phyloP scores from a whole-genome alignment of 2,888 invertebrate species.

The Tortricodes alternella region DNA sequence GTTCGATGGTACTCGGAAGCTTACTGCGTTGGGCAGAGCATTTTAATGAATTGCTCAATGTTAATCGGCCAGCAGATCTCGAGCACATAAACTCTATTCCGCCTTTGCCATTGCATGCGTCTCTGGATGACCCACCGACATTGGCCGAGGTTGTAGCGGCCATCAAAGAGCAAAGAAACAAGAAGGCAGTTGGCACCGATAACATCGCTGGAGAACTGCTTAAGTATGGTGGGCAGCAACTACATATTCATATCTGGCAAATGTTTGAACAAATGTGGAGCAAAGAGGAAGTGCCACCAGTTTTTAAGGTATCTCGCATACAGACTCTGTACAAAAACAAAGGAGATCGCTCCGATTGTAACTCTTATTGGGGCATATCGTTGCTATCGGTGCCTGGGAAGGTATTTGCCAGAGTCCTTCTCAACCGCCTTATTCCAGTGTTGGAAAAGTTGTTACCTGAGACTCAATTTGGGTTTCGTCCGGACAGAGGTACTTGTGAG shows the following conservation, averaged over 20 bases:
- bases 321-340: conserved; percentile 1
- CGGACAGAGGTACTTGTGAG: not conserved
- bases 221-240: not conserved
- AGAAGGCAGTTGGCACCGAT: not conserved
- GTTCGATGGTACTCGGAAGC: not conserved
- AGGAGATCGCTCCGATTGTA: not conserved
- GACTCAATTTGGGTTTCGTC: not conserved
- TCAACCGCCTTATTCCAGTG: not conserved
- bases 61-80: not conserved
- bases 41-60: not conserved
- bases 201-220: not conserved
- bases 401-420: not conserved
- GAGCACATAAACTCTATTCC: not conserved
- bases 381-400: not conserved
- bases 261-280: not conserved
- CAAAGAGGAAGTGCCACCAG: not conserved
- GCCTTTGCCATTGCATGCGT: not conserved
- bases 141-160: not conserved
- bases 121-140: not conserved
- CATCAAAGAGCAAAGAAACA: not conserved
- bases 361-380: not conserved
- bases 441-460: not conserved
- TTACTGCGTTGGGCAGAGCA: not conserved
- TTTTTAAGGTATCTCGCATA: not conserved
- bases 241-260: not conserved